These are phyloP conservation scores for Spodoptera frugiperda DNA, from an alignment of 1,140 invertebrate species.

Conservation along the genomic window DNA sequence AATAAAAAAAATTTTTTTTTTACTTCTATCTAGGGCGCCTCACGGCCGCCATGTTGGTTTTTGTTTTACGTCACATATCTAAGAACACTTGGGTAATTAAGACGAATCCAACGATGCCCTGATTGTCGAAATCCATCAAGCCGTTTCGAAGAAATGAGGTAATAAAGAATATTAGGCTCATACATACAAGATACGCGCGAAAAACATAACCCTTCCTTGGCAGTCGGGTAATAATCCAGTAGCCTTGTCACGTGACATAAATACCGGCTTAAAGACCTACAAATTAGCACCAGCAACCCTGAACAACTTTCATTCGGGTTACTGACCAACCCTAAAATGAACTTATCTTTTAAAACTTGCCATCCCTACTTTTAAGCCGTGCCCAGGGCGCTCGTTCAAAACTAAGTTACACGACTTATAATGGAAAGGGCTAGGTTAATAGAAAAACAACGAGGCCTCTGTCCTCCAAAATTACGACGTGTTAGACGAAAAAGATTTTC, in stretches of 20 bases:
- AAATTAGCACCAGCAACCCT: neutral
- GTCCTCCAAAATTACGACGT: slow-evolving; percentile 26
- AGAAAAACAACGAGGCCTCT: slow-evolving; percentile 19
- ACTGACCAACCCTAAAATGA: slow-evolving; percentile 32
- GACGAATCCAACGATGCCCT: no score
- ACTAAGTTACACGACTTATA: slow-evolving; percentile 43
- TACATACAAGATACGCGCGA: no score
- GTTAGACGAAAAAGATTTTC: slow-evolving; percentile 42
- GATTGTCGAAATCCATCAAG: no score
- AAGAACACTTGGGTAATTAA: no score
- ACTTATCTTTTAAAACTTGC: slow-evolving; percentile 23
- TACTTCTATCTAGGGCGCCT: no score
- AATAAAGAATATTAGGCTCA: no score
- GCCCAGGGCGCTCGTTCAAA: slow-evolving; percentile 30
- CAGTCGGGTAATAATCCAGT: no score
- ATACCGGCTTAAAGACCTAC: neutral
- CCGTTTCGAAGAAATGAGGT: no score
- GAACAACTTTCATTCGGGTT: neutral
- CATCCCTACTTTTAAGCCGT: slow-evolving; percentile 1
- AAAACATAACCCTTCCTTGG: no score
- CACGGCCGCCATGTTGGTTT: no score
- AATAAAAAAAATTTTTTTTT: no score
- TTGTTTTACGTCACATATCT: no score
- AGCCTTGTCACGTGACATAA: neutral
- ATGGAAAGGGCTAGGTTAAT: slow-evolving; percentile 44